Conservation (phyloP, 2,113 vertebrate species). For the Crotalus viridis region DNA sequence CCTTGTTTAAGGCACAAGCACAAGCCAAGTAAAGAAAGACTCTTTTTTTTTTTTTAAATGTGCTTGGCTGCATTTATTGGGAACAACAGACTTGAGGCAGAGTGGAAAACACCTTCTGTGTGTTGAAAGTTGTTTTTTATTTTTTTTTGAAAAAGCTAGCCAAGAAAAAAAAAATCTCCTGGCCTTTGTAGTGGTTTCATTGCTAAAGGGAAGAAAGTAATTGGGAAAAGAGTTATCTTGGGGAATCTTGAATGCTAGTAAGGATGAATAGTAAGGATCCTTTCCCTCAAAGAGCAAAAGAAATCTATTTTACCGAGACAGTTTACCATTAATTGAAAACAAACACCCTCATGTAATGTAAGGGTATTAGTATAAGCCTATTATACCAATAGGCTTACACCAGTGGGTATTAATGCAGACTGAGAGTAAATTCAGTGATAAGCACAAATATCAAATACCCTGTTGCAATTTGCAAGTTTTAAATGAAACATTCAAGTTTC, state of each 20-base stretch:
- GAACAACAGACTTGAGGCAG: not conserved
- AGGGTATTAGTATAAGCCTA: not conserved
- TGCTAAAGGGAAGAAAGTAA: conserved; percentile 41
- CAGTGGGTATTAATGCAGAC: not conserved
- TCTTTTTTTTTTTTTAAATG: not conserved
- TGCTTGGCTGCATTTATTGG: conserved; percentile 30
- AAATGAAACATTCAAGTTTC: not conserved
- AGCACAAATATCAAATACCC: not conserved
- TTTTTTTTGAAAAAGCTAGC: not conserved
- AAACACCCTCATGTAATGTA: not conserved
- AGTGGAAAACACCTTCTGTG: conserved; percentile 37
- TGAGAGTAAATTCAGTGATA: not conserved
- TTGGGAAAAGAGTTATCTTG: conserved; percentile 22
- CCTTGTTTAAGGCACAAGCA: conserved; percentile 61
- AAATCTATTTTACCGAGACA: not conserved
- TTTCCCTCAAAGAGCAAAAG: not conserved
- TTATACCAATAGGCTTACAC: not conserved
- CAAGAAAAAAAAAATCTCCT: conserved; percentile 24
- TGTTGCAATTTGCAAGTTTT: not conserved
- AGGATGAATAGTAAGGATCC: not conserved
- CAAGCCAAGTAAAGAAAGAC: not conserved
- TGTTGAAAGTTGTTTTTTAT: not conserved
- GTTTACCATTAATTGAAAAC: not conserved
- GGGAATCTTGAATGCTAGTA: conserved; percentile 7
- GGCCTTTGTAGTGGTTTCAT: conserved; percentile 51